These are phyloP conservation scores for Drosophila kurseongensis DNA, from an alignment of 1,140 invertebrate species.

Conservation along the genomic window DNA sequence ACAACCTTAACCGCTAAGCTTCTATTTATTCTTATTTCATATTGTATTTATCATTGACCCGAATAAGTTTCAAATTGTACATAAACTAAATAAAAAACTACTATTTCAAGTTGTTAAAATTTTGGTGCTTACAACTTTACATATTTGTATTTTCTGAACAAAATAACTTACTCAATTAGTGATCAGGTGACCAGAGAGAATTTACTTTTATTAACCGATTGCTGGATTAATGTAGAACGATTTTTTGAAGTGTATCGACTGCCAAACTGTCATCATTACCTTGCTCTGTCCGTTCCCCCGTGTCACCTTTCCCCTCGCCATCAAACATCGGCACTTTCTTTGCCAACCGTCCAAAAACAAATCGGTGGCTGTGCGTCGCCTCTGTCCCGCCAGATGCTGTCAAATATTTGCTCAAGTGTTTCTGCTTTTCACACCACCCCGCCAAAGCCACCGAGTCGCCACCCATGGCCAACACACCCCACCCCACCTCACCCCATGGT, in stretches of 20 bases:
- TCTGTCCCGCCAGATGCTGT: slow-evolving; percentile 34
- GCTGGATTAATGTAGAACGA: not conserved
- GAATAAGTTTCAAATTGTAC: no score
- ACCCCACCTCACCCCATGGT: not conserved
- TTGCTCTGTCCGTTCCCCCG: not conserved
- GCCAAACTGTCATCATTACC: slow-evolving; percentile 31
- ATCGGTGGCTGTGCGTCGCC: slow-evolving; percentile 36
- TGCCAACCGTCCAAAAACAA: slow-evolving; percentile 32
- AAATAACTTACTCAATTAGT: no score
- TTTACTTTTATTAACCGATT: not conserved
- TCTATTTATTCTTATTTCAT: no score
- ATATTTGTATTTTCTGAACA: no score
- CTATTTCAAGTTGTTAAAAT: no score
- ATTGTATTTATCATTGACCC: no score
- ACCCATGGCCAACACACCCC: slow-evolving; percentile 18
- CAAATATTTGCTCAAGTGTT: slow-evolving; percentile 71
- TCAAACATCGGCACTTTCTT: slow-evolving; percentile 64
- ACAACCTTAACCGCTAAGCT: no score
- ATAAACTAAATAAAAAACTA: no score
- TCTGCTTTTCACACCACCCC: slow-evolving; percentile 41
- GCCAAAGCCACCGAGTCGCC: slow-evolving; percentile 15
- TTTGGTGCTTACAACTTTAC: no score
- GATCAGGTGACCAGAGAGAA: no score
- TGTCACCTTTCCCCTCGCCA: slow-evolving; percentile 5
- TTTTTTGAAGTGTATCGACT: slow-evolving; percentile 12